Evolutionary conservation across 1,140 invertebrate species (phyloP), one percentile per base, ranked within the genome.

Genomic region (Xylocopa sonorina): DNA sequence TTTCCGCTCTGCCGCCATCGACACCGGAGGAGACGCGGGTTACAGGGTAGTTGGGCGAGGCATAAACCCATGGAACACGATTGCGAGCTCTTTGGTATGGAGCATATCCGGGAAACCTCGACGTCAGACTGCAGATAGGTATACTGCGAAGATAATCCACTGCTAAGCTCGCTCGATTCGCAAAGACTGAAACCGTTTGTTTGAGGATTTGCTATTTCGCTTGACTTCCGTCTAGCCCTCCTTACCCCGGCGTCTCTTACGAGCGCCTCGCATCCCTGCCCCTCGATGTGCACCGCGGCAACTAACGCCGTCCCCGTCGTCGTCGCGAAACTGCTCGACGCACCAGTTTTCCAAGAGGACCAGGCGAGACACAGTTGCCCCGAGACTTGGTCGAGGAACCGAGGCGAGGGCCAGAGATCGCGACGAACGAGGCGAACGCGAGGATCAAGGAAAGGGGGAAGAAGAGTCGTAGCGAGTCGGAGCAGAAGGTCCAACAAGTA

Each of bases 151-250:
- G 85, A 87, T 87, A 87, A 87, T 87, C 86, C 86, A 86, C 67
- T 81, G 82, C 82, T 87, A 87, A 87, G 86, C 80, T 80, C 71
- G 57, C 74, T 73, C 85, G 73, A 84, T 87, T 86, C 75, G 85
- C 78, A 84, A 87, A 87, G 84, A 87, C 84, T 85, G 69, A 18
- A n/a, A 29, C 85, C 79, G 85, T 87, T 87, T 87, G 84, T 86
- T 87, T 67, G 82, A 82, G 82, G 85, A 87, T 87, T 87, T 87
- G 78, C 82, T 76, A 84, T 87, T 87, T 86, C 85, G 85, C 82
- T 80, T 72, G 76, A 77, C 82, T 87, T 78, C 67, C 76, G 78
- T 67, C 77, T n/a, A 57, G 9, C n/a, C 51, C 72, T 5, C 29
- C 41, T 29, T n/a, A n/a, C n/a, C n/a, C n/a, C n/a, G n/a, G n/a